Conservation (phyloP, 2,113 vertebrate genomes). For the Epinephelus lanceolatus region DNA sequence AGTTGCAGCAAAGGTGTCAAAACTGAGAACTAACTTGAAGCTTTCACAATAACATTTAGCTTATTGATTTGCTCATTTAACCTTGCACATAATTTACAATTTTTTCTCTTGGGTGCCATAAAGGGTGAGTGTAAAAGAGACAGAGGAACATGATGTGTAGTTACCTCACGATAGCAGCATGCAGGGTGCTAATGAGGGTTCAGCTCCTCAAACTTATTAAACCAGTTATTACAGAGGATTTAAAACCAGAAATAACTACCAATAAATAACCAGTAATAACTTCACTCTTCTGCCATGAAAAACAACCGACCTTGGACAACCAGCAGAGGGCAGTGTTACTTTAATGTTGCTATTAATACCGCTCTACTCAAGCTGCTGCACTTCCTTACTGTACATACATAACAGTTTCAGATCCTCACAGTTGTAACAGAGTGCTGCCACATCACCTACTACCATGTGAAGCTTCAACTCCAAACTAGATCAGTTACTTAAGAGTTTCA, state of each 20-base stretch:
- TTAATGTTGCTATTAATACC: background rate
- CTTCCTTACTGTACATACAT: background rate
- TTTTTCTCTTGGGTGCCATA: background rate
- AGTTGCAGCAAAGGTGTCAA: background rate
- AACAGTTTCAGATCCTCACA: background rate
- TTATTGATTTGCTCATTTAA: background rate
- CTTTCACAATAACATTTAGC: background rate
- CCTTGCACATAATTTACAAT: background rate
- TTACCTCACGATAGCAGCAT: background rate
- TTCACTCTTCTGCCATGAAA: background rate
- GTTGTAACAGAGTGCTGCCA: background rate
- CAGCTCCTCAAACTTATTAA: background rate
- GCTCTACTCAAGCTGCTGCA: background rate
- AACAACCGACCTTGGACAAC: background rate
- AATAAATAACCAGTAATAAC: too few species aligned
- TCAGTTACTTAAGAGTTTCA: background rate
- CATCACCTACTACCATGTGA: background rate
- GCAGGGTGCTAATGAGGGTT: background rate
- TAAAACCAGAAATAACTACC: background rate
- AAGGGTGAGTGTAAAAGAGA: background rate
- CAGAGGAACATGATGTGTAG: background rate
- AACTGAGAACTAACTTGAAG: background rate
- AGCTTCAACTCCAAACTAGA: background rate
- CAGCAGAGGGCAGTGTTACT: conserved; percentile 67
- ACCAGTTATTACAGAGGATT: background rate